Evolutionary conservation across 2,888 invertebrate species (phyloP).

Genomic region (Athalia circularis): DNA sequence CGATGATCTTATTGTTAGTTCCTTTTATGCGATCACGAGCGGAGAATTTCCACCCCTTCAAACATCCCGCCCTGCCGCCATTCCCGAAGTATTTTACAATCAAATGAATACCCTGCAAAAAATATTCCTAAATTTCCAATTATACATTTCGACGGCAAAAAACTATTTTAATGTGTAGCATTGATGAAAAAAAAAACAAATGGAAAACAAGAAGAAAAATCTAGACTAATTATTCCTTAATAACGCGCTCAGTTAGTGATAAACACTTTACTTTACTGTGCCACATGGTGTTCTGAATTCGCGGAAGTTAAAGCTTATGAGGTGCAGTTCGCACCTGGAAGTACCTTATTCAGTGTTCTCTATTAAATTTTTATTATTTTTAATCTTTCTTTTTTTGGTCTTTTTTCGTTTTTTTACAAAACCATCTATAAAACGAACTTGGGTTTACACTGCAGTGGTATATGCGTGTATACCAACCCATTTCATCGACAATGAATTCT

Average conservation of each 20-base stretch:
- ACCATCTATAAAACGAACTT: no score
- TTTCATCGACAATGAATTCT: conserved; percentile 36
- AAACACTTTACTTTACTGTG: neutral
- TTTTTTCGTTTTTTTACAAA: no score
- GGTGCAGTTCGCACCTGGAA: neutral
- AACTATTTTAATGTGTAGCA: no score
- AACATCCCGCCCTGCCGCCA: neutral
- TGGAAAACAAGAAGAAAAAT: neutral
- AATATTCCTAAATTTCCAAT: no score
- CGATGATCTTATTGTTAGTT: conserved; percentile 4
- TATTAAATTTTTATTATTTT: no score
- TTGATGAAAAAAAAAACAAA: neutral
- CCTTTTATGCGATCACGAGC: conserved; percentile 21
- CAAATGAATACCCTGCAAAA: no score
- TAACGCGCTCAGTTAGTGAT: neutral
- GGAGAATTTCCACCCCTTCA: neutral
- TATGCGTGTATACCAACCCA: neutral
- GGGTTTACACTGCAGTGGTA: no score
- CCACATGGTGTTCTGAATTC: neutral
- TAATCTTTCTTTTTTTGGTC: no score
- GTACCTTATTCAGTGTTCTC: neutral
- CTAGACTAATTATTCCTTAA: no score
- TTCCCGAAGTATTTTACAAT: no score
- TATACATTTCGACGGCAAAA: neutral
- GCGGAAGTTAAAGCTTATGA: conserved; percentile 11